Percentiles rank a stretch among this genome's conserved stretches.
These are phyloP conservation scores for Acleris cristana DNA, from an alignment of 2,888 invertebrate species.

Conservation along the genomic window DNA sequence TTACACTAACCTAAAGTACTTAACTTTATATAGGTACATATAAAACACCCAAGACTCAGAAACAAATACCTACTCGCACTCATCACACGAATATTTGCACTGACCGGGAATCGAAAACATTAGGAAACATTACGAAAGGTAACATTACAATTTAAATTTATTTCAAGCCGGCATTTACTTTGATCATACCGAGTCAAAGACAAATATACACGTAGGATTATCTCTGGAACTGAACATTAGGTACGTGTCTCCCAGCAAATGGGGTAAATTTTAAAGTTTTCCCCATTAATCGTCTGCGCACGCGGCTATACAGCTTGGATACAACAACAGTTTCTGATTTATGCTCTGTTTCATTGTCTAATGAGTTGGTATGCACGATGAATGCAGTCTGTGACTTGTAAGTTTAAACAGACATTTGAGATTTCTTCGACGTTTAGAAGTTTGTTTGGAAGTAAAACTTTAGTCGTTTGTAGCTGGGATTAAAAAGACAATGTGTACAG, in stretches of 20 bases:
- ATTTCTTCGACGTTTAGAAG: not conserved
- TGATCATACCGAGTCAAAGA: slow-evolving; percentile 27
- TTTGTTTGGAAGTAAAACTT: too few species aligned
- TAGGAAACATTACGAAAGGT: too few species aligned
- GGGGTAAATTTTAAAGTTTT: slow-evolving; percentile 47
- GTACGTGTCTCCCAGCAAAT: slow-evolving; percentile 35
- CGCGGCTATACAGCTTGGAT: slow-evolving; percentile 11
- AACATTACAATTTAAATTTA: slow-evolving; percentile 2
- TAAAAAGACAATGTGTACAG: too few species aligned
- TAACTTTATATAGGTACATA: too few species aligned
- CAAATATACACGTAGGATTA: slow-evolving; percentile 28
- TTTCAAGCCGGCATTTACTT: slow-evolving; percentile 5
- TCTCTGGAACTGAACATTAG: slow-evolving; percentile 37
- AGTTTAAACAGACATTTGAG: not conserved
- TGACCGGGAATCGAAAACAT: too few species aligned
- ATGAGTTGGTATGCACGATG: slow-evolving; percentile 36
- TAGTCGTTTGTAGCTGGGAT: too few species aligned
- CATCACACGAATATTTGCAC: too few species aligned
- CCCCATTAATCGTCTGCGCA: slow-evolving; percentile 51
- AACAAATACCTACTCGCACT: too few species aligned
- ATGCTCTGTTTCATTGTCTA: slow-evolving; percentile 37
- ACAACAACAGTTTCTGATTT: slow-evolving; percentile 40
- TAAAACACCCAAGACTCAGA: too few species aligned
- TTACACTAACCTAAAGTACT: too few species aligned
- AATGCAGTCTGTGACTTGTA: not conserved